A percentile compares a stretch with the other conserved stretches of the same genome.
phyloP scores from a whole-genome alignment of 2,888 invertebrate species.

The Polyommatus icarus region DNA sequence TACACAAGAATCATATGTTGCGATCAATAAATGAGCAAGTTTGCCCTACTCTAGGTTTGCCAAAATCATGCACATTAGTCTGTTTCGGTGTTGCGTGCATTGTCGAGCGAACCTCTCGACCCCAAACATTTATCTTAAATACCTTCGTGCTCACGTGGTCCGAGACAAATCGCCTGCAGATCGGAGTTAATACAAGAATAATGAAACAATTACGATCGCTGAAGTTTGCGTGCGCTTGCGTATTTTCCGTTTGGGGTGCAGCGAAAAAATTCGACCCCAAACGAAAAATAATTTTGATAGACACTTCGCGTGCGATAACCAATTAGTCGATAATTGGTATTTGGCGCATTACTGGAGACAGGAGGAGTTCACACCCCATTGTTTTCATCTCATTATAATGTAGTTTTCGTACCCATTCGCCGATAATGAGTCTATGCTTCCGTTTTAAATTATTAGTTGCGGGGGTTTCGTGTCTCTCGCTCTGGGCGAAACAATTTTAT shows the following conservation, averaged over 20 bases:
- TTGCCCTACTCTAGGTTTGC: not conserved
- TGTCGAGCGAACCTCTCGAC: constrained; percentile 5
- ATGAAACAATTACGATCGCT: constrained; percentile 78
- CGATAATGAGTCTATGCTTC: constrained; percentile 36
- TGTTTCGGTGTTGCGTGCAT: constrained; percentile 1
- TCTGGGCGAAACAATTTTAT: not conserved
- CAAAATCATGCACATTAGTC: not conserved
- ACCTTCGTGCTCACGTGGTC: constrained; percentile 24
- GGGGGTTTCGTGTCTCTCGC: constrained; percentile 4
- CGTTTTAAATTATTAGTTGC: constrained; percentile 30
- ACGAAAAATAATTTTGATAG: constrained; percentile 77
- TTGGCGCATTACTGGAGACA: constrained; percentile 75
- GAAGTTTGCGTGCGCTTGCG: constrained; percentile 63
- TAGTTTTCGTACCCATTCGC: constrained; percentile 46
- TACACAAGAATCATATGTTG: not conserved
- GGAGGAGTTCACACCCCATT: constrained; percentile 65
- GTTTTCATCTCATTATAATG: constrained; percentile 63
- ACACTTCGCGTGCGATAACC: constrained; percentile 73
- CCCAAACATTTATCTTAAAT: not conserved
- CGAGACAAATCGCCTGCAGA: constrained; percentile 63
- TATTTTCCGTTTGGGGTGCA: constrained; percentile 55
- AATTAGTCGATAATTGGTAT: constrained; percentile 70
- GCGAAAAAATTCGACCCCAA: constrained; percentile 62
- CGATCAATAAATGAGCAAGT: not conserved
- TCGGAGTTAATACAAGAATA: constrained; percentile 78